phyloP scores from a whole-genome alignment of 2,113 vertebrate genomes.

The Lasiurus cinereus region DNA sequence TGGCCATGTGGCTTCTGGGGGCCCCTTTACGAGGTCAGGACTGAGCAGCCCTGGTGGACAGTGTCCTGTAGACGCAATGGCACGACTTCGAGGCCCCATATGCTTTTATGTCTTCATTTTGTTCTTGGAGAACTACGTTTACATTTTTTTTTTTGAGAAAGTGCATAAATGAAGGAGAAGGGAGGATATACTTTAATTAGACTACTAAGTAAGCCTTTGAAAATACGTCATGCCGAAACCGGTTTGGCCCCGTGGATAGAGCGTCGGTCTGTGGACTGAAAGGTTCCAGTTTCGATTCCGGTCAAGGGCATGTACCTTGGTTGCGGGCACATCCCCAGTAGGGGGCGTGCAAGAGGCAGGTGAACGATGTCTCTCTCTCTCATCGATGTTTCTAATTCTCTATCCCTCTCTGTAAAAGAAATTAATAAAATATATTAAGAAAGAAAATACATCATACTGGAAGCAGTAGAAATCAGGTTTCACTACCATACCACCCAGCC shows the following conservation, averaged over 20 bases:
- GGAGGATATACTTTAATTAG: neutral
- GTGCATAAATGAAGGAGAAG: neutral
- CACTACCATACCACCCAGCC: neutral
- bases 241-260: no score
- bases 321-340: no score
- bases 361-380: no score
- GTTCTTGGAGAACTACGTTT: slow-evolving; percentile 8
- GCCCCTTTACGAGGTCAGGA: neutral
- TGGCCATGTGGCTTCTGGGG: neutral
- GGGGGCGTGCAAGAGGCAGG: no score
- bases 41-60: neutral
- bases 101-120: slow-evolving; percentile 23
- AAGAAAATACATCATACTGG: neutral
- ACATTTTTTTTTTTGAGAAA: neutral
- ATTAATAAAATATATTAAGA: no score
- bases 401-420: no score
- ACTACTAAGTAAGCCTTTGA: slow-evolving; percentile 27
- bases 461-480: neutral
- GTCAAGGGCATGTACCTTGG: no score
- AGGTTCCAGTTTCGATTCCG: no score
- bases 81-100: neutral
- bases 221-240: neutral
- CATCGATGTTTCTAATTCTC: no score
- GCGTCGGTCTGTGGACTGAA: no score
- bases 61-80: neutral